Percentiles rank a stretch among this genome's conserved stretches.
Evolutionary conservation across 2,113 vertebrate genomes (phyloP).

Genomic region (Actinemys pallida): DNA sequence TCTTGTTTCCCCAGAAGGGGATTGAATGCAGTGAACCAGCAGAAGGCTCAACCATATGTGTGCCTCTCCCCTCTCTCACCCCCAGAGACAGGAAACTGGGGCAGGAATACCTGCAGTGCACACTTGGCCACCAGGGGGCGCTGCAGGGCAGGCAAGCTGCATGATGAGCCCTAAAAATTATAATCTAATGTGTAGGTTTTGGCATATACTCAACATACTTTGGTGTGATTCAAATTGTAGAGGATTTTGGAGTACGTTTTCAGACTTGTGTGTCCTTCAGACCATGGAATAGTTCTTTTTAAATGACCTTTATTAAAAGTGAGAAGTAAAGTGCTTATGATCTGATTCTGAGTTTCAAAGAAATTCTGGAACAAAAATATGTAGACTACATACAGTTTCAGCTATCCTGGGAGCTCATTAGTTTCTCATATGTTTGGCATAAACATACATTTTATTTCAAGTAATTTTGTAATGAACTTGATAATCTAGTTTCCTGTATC

Average conservation of each 20-base stretch:
- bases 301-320: background rate
- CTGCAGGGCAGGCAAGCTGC: background rate
- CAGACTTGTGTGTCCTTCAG: background rate
- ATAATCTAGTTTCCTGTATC: background rate
- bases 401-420: slow-evolving; percentile 51
- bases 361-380: background rate
- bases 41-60: background rate
- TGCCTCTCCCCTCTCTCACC: background rate
- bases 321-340: background rate
- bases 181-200: background rate
- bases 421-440: slow-evolving; percentile 35
- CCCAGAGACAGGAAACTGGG: background rate
- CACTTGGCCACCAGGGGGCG: background rate
- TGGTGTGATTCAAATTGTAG: background rate
- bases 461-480: slow-evolving; percentile 33
- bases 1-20: background rate
- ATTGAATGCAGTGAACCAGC: background rate
- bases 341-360: background rate
- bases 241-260: background rate
- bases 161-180: background rate
- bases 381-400: slow-evolving; percentile 21
- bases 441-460: slow-evolving; percentile 39
- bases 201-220: background rate
- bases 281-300: background rate
- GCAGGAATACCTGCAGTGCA: background rate